These are phyloP conservation scores for Dendroctonus valens DNA, from an alignment of 1,140 invertebrate species.

Conservation along the genomic window DNA sequence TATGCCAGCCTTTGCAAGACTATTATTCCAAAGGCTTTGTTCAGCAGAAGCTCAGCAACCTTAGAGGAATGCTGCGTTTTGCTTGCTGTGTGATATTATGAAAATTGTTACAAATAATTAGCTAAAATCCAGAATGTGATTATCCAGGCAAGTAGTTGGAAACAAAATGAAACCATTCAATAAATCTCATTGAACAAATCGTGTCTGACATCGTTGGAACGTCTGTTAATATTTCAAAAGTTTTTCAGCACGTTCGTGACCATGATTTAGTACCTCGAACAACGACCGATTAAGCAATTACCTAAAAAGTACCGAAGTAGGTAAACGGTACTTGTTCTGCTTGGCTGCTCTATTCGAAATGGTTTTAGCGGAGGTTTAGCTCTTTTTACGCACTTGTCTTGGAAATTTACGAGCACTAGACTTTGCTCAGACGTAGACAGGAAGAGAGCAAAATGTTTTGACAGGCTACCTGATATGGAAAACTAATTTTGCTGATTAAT, in stretches of 20 bases:
- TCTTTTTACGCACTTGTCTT: conserved; percentile 26
- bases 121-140: too few species aligned
- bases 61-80: too few species aligned
- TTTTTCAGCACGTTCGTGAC: conserved; percentile 21
- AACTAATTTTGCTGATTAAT: background rate
- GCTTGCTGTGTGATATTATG: too few species aligned
- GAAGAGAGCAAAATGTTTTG: conserved; percentile 24
- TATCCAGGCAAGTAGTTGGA: too few species aligned
- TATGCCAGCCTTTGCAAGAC: too few species aligned
- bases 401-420: conserved; percentile 13
- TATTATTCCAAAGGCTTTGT: too few species aligned
- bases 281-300: conserved; percentile 31
- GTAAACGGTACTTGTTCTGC: conserved; percentile 35
- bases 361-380: conserved; percentile 18
- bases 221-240: too few species aligned
- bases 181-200: too few species aligned
- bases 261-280: conserved; percentile 24
- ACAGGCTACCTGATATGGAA: conserved; percentile 16
- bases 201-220: too few species aligned
- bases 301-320: conserved; percentile 28
- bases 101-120: too few species aligned
- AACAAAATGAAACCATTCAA: too few species aligned
- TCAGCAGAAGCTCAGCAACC: too few species aligned
- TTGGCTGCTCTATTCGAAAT: conserved; percentile 27
- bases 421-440: conserved; percentile 9